Conservation (phyloP, 2,888 invertebrate species). For the Erannis defoliaria region DNA sequence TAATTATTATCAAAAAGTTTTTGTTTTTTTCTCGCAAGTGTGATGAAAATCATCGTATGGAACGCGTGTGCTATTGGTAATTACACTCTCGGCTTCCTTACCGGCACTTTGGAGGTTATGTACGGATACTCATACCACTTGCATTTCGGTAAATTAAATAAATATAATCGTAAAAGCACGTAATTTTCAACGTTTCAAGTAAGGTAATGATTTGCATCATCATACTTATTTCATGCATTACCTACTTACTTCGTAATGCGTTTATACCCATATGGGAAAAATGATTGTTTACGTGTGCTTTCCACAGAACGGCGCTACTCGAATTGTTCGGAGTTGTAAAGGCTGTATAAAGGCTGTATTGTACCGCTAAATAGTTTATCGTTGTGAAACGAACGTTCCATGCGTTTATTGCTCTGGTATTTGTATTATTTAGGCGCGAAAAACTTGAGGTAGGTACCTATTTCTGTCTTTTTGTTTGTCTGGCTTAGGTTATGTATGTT, state of each 20-base stretch:
- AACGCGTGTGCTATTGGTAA: too few relatives aligned
- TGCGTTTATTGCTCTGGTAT: constrained; percentile 41
- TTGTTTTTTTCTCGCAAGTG: too few relatives aligned
- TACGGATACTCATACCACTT: too few relatives aligned
- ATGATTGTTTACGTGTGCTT: constrained; percentile 62
- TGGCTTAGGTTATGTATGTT: neutral
- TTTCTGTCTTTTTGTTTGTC: neutral
- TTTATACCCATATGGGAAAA: constrained; percentile 62
- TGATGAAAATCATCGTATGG: too few relatives aligned
- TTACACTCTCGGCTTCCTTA: too few relatives aligned
- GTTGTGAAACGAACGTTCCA: constrained; percentile 38
- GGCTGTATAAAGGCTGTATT: constrained; percentile 35
- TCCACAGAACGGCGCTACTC: constrained; percentile 27
- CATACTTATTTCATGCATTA: too few relatives aligned
- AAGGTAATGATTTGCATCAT: too few relatives aligned
- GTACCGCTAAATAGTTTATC: constrained; percentile 50
- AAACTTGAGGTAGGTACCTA: constrained; percentile 2
- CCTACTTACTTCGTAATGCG: neutral
- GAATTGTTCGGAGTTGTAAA: constrained; percentile 41
- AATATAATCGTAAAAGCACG: too few relatives aligned
- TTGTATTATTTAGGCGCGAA: constrained; percentile 32
- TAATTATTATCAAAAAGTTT: too few relatives aligned
- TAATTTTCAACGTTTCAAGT: too few relatives aligned
- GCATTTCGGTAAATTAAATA: too few relatives aligned
- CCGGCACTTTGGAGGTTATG: too few relatives aligned